These are phyloP conservation scores for Echinops telfairi DNA, from an alignment of 2,113 vertebrate species.

Conservation along the genomic window DNA sequence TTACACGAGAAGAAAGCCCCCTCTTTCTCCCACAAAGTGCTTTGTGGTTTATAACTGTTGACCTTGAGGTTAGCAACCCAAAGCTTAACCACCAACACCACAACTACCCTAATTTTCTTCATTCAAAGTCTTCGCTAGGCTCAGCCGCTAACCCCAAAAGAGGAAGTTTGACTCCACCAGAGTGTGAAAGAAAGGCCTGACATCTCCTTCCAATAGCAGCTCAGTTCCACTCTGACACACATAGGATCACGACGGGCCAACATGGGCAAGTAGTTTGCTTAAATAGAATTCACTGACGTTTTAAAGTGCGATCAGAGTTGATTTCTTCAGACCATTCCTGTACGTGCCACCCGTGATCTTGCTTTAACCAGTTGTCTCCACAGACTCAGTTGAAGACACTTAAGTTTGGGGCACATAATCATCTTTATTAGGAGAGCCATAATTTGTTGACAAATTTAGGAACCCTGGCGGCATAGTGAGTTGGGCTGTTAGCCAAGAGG, in stretches of 20 bases:
- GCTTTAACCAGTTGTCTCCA: slow-evolving; percentile 1
- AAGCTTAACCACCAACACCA: too few relatives aligned
- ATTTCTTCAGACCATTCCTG: background rate
- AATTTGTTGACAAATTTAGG: background rate
- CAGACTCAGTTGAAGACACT: background rate
- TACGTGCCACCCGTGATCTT: background rate
- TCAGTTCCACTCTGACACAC: background rate
- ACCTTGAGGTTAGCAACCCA: too few relatives aligned
- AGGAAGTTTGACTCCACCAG: background rate
- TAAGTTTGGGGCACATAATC: background rate
- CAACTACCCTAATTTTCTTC: background rate
- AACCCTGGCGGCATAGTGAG: too few relatives aligned
- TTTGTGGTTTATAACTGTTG: too few relatives aligned
- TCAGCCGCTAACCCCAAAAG: background rate
- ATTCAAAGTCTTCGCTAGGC: background rate
- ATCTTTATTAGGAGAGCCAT: background rate
- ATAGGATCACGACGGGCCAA: background rate
- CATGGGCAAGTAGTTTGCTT: background rate
- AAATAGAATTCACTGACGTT: background rate
- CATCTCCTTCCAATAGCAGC: background rate
- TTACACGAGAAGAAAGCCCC: too few relatives aligned
- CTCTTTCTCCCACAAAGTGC: too few relatives aligned
- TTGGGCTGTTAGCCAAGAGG: too few relatives aligned
- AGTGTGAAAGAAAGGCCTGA: background rate
- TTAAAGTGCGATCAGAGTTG: background rate